Percentiles rank a stretch among this genome's conserved stretches.
Conservation (phyloP, 2,888 invertebrate species). For the Drosophila paranaensis region DNA sequence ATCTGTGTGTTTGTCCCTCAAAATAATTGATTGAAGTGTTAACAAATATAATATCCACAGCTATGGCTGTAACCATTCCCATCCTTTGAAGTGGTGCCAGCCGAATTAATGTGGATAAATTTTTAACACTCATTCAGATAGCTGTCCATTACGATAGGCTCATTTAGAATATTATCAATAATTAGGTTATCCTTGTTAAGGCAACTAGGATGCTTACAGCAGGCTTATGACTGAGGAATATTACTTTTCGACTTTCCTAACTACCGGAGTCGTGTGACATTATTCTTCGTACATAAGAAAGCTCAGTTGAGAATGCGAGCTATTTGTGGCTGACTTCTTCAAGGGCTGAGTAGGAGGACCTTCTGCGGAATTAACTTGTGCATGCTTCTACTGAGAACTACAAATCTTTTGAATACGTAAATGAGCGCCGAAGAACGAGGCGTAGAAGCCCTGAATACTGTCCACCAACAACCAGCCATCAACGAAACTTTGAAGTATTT, state of each 20-base stretch:
- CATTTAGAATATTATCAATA: not conserved
- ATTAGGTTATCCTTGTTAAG: not conserved
- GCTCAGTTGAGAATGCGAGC: not conserved
- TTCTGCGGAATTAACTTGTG: slow-evolving; percentile 17
- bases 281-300: too few species aligned
- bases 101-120: slow-evolving; percentile 14
- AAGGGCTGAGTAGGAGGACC: slow-evolving; percentile 9
- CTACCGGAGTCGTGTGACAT: too few species aligned
- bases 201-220: too few species aligned
- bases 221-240: too few species aligned
- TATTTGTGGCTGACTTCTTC: not conserved
- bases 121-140: not conserved
- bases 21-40: slow-evolving; percentile 52
- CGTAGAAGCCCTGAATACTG: slow-evolving; percentile 5
- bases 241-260: too few species aligned
- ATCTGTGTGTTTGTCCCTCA: slow-evolving; percentile 13
- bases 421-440: slow-evolving; percentile 25
- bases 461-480: slow-evolving; percentile 24
- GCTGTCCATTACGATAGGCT: slow-evolving; percentile 11
- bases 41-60: slow-evolving; percentile 35
- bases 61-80: not conserved
- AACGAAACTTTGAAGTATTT: slow-evolving; percentile 74
- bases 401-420: slow-evolving; percentile 36
- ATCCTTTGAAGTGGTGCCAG: not conserved
- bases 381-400: slow-evolving; percentile 26